Conservation (phyloP, 2,797 vertebrate species). For the Melanotaenia trifasciata region DNA sequence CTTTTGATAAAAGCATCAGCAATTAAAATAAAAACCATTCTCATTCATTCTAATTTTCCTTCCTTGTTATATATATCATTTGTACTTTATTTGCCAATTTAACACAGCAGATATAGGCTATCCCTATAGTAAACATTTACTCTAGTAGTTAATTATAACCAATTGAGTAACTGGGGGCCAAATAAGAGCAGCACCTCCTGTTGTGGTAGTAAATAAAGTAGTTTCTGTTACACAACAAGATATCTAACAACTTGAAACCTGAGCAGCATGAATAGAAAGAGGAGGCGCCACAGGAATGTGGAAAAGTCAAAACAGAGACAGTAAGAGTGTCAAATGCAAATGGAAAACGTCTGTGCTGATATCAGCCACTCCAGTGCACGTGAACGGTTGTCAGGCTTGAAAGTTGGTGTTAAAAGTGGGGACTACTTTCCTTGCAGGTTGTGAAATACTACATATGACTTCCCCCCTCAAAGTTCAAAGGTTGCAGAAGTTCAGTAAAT, state of each 20-base stretch:
- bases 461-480: conserved; percentile 56
- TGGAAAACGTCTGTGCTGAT: not conserved
- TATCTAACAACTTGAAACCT: conserved; percentile 55
- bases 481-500: conserved; percentile 35
- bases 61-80: no score
- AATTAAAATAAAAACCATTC: no score
- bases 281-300: conserved; percentile 13
- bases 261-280: conserved; percentile 50
- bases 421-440: conserved; percentile 8
- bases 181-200: conserved; percentile 40
- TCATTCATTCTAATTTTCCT: no score
- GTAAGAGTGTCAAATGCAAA: not conserved
- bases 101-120: no score
- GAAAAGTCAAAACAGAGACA: conserved; percentile 7
- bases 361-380: not conserved
- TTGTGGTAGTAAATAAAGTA: conserved; percentile 24
- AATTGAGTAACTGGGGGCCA: conserved; percentile 5
- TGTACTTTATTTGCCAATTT: no score
- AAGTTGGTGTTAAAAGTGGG: not conserved
- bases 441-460: not conserved
- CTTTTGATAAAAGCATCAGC: no score
- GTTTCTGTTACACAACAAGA: conserved; percentile 30
- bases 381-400: conserved; percentile 2
- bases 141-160: not conserved
- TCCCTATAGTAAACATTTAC: not conserved